Evolutionary conservation across 1,140 invertebrate species (phyloP).

Genomic region (Sitophilus oryzae): DNA sequence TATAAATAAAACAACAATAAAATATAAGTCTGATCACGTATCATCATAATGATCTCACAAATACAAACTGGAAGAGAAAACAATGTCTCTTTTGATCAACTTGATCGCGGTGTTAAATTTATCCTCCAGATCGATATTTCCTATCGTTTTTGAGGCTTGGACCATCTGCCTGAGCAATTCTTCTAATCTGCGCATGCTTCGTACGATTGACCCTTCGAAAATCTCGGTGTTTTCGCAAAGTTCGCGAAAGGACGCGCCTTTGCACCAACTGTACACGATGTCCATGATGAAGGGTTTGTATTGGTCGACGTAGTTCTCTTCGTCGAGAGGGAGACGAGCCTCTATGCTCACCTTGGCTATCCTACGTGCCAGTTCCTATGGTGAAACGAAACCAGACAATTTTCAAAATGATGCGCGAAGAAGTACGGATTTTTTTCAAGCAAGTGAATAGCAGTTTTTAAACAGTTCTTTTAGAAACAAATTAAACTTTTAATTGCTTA

Average conservation of each 20-base stretch:
- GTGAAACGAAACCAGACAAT: constrained; percentile 20
- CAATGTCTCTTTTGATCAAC: constrained; percentile 94
- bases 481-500: too few relatives aligned
- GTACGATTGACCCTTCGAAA: constrained; percentile 98
- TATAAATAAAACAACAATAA: too few relatives aligned
- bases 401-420: too few relatives aligned
- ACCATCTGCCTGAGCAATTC: constrained; percentile 92
- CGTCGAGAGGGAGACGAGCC: constrained; percentile 84
- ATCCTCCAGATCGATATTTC: constrained; percentile 91
- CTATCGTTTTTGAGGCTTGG: constrained; percentile 95
- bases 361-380: constrained; percentile 76
- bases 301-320: constrained; percentile 85
- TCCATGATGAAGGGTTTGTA: constrained; percentile 97
- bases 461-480: too few relatives aligned
- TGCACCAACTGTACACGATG: constrained; percentile 94
- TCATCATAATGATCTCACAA: too few relatives aligned
- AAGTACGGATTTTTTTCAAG: too few relatives aligned
- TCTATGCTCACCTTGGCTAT: constrained; percentile 91
- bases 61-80: constrained; percentile 98
- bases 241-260: constrained; percentile 84
- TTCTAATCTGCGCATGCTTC: constrained; percentile 94
- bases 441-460: too few relatives aligned
- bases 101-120: constrained; percentile 94
- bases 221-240: constrained; percentile 97
- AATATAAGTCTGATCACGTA: too few relatives aligned